Evolutionary conservation across 2,797 vertebrate genomes (phyloP).

Genomic region (Mallotus villosus): DNA sequence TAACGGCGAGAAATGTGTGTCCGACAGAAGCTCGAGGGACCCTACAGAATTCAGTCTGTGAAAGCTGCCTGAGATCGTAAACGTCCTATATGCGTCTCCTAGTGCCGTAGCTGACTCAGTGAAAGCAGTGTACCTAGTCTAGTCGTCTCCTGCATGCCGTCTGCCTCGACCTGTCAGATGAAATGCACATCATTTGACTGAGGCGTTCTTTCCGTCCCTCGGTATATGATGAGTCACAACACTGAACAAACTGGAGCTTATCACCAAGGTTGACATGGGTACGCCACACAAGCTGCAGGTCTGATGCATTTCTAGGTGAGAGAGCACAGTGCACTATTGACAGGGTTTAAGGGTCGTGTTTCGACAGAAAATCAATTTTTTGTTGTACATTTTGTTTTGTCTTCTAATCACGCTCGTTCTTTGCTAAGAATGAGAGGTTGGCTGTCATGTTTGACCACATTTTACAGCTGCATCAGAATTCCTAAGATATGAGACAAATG

Average conservation of each 20-base stretch:
- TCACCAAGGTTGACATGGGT: background rate
- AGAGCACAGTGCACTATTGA: background rate
- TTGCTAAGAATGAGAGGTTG: no score
- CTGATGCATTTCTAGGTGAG: background rate
- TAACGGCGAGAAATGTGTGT: no score
- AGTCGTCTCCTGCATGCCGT: background rate
- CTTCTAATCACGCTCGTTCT: no score
- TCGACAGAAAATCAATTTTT: background rate
- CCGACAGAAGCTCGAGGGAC: no score
- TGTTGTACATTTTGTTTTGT: no score
- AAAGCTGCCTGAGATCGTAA: no score
- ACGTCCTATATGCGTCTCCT: no score
- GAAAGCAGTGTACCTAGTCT: no score
- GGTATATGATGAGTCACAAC: background rate
- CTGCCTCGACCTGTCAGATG: background rate
- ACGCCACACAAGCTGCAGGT: background rate
- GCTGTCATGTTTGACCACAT: constrained; percentile 8
- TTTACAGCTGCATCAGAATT: constrained; percentile 7
- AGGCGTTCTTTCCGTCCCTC: background rate
- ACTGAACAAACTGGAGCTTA: background rate
- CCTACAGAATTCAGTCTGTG: no score
- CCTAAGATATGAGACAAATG: constrained; percentile 10
- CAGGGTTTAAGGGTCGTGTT: background rate
- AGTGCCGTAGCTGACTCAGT: no score
- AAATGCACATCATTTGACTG: background rate